Percentiles rank a stretch among this genome's conserved stretches.
Conservation (phyloP, 1,140 invertebrate genomes). For the Rhopalosiphum padi region DNA sequence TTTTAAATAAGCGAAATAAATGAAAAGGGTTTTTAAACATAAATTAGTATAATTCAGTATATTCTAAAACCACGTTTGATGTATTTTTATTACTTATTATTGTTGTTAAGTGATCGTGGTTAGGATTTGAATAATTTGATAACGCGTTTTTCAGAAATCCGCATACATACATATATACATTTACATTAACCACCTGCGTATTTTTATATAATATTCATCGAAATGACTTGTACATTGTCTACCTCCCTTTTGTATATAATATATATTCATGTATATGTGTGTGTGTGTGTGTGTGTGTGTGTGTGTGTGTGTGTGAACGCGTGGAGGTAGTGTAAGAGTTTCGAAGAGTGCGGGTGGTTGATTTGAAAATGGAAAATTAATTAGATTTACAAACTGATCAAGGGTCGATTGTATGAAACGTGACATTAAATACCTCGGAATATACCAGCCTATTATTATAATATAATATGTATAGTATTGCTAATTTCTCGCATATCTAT, state of each 20-base stretch:
- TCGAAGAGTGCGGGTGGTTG: neutral
- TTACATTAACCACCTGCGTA: constrained; percentile 16
- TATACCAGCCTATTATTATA: neutral
- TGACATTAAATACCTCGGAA: constrained; percentile 34
- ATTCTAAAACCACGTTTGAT: neutral
- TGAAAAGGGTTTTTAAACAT: neutral
- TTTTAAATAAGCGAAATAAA: neutral
- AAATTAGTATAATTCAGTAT: neutral
- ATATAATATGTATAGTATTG: too few relatives aligned
- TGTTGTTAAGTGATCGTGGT: neutral
- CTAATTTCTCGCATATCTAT: too few relatives aligned
- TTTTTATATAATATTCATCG: neutral
- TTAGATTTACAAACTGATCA: constrained; percentile 36
- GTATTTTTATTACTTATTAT: neutral
- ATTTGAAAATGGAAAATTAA: constrained; percentile 28
- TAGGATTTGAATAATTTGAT: neutral
- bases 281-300: neutral
- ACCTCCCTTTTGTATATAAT: neutral
- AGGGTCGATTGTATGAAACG: constrained; percentile 32
- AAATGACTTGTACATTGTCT: constrained; percentile 32
- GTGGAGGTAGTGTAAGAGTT: neutral
- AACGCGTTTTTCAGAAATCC: constrained; percentile 8
- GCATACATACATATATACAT: neutral
- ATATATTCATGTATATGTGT: too few relatives aligned
- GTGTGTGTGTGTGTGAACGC: neutral